A percentile compares a stretch with the other conserved stretches of the same genome.
These are phyloP conservation scores for Lomographa bimaculata DNA, from an alignment of 2,888 invertebrate genomes.

Conservation along the genomic window DNA sequence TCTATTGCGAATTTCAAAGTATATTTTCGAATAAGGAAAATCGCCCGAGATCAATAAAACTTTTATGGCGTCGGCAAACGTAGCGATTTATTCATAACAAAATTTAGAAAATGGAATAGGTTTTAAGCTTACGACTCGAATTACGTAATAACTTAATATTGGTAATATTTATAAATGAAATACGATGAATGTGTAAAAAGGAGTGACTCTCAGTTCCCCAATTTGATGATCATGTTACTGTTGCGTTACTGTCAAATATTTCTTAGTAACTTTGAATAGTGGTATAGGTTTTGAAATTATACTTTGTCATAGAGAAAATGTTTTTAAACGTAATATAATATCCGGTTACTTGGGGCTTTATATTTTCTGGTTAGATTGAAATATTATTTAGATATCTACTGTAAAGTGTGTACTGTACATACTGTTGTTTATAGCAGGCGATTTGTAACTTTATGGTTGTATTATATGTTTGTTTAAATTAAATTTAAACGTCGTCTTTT, in stretches of 20 bases:
- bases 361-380: conserved; percentile 8
- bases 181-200: conserved; percentile 20
- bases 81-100: conserved; percentile 44
- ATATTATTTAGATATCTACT: conserved; percentile 10
- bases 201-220: conserved; percentile 25
- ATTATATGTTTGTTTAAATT: conserved; percentile 1
- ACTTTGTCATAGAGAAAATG: conserved; percentile 25
- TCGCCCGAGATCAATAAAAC: conserved; percentile 65
- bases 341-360: conserved; percentile 15
- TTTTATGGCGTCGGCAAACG: conserved; percentile 54
- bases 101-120: conserved; percentile 17
- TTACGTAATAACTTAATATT: conserved; percentile 29
- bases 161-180: conserved; percentile 22
- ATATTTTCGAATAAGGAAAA: conserved; percentile 69
- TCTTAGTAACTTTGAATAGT: conserved; percentile 29
- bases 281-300: conserved; percentile 32
- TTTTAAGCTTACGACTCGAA: conserved; percentile 23
- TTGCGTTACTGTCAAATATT: conserved; percentile 31
- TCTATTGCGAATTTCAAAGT: conserved; percentile 76
- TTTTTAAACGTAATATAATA: conserved; percentile 23
- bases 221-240: conserved; percentile 34
- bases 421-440: too few species aligned
- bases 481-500: conserved; percentile 13
- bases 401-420: conserved; percentile 10
- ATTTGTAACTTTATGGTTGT: not conserved